Evolutionary conservation across 2,888 invertebrate genomes (phyloP), one percentile per base, ranked within the genome.

Genomic region (Lutraria lutraria): DNA sequence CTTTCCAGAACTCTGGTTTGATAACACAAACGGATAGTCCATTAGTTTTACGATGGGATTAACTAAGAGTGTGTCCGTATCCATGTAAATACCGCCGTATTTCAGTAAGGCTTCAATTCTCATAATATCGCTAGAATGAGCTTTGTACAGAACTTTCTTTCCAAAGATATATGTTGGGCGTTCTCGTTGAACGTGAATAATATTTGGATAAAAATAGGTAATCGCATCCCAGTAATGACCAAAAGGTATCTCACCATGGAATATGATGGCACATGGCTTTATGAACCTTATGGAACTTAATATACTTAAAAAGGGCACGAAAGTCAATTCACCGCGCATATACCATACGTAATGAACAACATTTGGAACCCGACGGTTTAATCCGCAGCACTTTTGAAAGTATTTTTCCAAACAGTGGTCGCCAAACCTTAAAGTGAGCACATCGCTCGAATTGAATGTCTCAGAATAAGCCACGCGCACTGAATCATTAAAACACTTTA

Each of bases 81-180:
- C 88, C 31, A 88, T 81, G 34, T 88, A 88, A 15, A 88, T 84
- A 53, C 88, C 88, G 0, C 88, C 88, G n/a, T 84, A 79, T 81
- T 76, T 16, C 13, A 72, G 16, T 8, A 86, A 72, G 8, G 86
- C 86, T 72, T 86, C 72, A 12, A 86, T 82, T 31, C 86, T 60
- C 86, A 86, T 81, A 15, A 86, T 82, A 81, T 86, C 86, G 19
- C 86, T 53, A 2, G 86, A 86, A 82, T 86, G 86, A 13, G 72
- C 52, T 8, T 82, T 63, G 34, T 19, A 31, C 12, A 3, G 13
- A 15, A 86, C 29, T 43, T 54, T 25, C 21, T 54, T 68, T 10
- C 86, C 86, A 63, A 86, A 86, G 8, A 86, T 29, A 25, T 15
- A 13, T 25, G 10, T 16, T 21, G 68, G 72, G 12, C 72, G 68